Evolutionary conservation across 1,140 invertebrate species (phyloP).

Genomic region (Daktulosphaira vitifoliae): DNA sequence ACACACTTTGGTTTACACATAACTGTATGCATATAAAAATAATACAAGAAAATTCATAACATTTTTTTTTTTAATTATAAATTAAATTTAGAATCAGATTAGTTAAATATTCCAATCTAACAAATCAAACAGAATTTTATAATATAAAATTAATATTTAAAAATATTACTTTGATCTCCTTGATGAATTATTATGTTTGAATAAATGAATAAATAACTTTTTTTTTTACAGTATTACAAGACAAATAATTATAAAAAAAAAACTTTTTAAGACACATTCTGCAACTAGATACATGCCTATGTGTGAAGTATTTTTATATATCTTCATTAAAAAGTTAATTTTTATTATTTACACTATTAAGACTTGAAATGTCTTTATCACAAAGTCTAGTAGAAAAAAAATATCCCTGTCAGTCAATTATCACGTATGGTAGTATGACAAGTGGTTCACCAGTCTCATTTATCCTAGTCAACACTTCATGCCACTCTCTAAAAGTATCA

Average conservation of each 20-base stretch:
- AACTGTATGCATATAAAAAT: not conserved
- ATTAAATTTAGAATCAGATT: slow-evolving; percentile 28
- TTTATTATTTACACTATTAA: slow-evolving; percentile 30
- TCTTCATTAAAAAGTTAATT: slow-evolving; percentile 20
- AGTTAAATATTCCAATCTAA: slow-evolving; percentile 9
- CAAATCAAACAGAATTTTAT: slow-evolving; percentile 12
- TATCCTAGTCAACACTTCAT: slow-evolving; percentile 61
- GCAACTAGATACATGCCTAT: slow-evolving; percentile 25
- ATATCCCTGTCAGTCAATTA: slow-evolving; percentile 60
- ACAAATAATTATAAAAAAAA: slow-evolving; percentile 6
- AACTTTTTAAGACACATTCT: slow-evolving; percentile 23
- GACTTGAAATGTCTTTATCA: slow-evolving; percentile 34
- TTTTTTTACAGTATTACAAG: slow-evolving; percentile 17
- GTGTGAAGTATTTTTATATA: slow-evolving; percentile 15
- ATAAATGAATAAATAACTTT: slow-evolving; percentile 2
- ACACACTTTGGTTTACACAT: too few species aligned
- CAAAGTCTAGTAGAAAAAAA: slow-evolving; percentile 32
- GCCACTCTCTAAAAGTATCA: slow-evolving; percentile 68
- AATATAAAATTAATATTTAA: slow-evolving; percentile 8
- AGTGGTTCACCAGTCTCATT: slow-evolving; percentile 63
- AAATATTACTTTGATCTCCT: slow-evolving; percentile 27
- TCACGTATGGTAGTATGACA: slow-evolving; percentile 84
- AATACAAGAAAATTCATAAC: slow-evolving; percentile 26
- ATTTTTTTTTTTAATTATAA: slow-evolving; percentile 22
- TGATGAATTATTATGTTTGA: slow-evolving; percentile 22